Percentiles rank a stretch among this genome's conserved stretches.
Conservation (phyloP, 2,797 vertebrate genomes). For the Pelochelys cantorii region DNA sequence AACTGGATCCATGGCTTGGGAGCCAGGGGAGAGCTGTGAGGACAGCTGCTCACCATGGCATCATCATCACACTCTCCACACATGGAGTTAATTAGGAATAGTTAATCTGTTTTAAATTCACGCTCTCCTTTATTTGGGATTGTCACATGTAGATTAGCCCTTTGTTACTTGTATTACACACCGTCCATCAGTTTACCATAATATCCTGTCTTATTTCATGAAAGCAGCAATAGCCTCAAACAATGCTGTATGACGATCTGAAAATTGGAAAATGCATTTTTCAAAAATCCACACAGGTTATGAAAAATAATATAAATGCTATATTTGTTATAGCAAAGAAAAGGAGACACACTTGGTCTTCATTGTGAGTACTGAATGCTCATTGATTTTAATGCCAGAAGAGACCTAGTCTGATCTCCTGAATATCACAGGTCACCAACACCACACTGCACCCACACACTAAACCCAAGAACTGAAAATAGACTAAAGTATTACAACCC, state of each 20-base stretch:
- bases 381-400: too few species aligned
- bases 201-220: neutral
- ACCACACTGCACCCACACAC: too few species aligned
- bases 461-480: too few species aligned
- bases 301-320: neutral
- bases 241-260: neutral
- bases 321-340: neutral
- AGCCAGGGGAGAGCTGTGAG: neutral
- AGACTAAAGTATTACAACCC: too few species aligned
- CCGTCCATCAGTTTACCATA: neutral
- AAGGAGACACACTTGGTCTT: neutral
- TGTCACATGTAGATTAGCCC: neutral
- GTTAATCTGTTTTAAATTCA: too few species aligned
- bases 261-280: neutral
- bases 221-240: neutral
- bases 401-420: too few species aligned
- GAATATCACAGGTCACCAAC: too few species aligned
- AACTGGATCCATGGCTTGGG: neutral
- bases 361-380: constrained; percentile 1
- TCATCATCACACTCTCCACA: neutral
- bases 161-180: neutral
- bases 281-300: neutral
- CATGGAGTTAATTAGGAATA: too few species aligned
- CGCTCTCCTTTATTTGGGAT: too few species aligned
- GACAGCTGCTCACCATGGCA: neutral